Conservation (phyloP, 1,140 invertebrate genomes). For the Drosophila tsacasi region DNA sequence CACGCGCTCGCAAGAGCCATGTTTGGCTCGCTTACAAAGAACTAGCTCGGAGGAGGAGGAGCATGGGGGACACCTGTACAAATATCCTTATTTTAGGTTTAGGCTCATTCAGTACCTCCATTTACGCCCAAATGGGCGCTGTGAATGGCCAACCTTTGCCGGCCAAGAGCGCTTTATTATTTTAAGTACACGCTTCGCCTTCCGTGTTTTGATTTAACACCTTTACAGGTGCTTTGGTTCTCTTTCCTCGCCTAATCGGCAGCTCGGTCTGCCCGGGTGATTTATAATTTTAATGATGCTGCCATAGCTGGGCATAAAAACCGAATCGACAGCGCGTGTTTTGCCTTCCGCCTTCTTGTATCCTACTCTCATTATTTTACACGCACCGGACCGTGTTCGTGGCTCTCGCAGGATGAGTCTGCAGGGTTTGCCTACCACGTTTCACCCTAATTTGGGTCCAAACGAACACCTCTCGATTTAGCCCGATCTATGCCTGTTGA, state of each 20-base stretch:
- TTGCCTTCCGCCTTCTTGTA: constrained; percentile 1
- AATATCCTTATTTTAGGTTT: constrained; percentile 2
- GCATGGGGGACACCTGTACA: constrained; percentile 11
- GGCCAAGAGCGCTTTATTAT: constrained; percentile 66
- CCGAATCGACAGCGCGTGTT: constrained; percentile 45
- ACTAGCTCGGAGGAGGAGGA: not conserved
- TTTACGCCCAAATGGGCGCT: constrained; percentile 4
- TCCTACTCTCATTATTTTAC: constrained; percentile 6
- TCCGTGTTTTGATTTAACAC: constrained; percentile 73
- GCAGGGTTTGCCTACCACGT: constrained; percentile 14
- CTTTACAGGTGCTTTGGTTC: constrained; percentile 48
- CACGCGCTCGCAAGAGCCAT: constrained; percentile 11
- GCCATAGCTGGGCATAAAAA: constrained; percentile 37
- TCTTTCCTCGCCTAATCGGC: constrained; percentile 13
- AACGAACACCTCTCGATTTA: constrained; percentile 10
- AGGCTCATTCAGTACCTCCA: constrained; percentile 5
- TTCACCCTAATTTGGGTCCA: constrained; percentile 30
- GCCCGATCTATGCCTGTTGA: constrained; percentile 36
- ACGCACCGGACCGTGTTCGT: constrained; percentile 7
- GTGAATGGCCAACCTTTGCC: constrained; percentile 23
- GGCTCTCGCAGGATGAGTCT: constrained; percentile 4
- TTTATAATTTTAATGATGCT: constrained; percentile 69
- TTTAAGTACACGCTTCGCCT: constrained; percentile 58
- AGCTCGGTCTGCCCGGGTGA: constrained; percentile 47
- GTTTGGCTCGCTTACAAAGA: not conserved